These are phyloP conservation scores for Crotalus tigris DNA, from an alignment of 2,113 vertebrate genomes.

Conservation along the genomic window DNA sequence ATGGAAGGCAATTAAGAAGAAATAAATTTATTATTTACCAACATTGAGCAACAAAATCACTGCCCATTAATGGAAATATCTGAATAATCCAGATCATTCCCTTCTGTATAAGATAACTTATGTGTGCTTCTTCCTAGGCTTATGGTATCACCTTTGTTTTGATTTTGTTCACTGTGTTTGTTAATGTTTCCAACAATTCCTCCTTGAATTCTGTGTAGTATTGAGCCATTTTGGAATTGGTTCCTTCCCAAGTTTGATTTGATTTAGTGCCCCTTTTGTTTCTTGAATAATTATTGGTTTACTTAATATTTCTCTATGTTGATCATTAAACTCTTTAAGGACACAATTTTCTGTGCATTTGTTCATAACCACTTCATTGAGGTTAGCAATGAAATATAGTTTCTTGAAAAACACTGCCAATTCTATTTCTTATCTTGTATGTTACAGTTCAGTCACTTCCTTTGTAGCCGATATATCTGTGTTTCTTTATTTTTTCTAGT, in stretches of 20 bases:
- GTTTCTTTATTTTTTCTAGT: background rate
- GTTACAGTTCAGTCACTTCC: background rate
- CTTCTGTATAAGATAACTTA: background rate
- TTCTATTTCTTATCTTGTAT: background rate
- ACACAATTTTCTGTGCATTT: background rate
- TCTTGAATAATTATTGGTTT: background rate
- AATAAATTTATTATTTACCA: background rate
- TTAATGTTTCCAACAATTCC: background rate
- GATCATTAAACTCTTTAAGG: background rate
- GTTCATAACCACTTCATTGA: background rate
- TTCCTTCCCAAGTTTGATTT: background rate
- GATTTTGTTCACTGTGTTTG: background rate
- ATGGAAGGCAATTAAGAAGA: background rate
- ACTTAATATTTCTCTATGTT: background rate
- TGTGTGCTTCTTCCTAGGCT: background rate
- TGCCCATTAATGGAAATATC: background rate
- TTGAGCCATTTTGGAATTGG: background rate
- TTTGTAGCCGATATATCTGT: background rate
- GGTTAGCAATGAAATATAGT: background rate
- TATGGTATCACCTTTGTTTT: background rate
- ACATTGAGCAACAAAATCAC: background rate
- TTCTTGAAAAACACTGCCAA: background rate
- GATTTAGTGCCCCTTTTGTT: background rate
- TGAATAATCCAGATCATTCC: background rate
- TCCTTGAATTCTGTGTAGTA: background rate